Base-by-base conservation (phyloP, 2,113 vertebrate genomes). In the Romanogobio albipinnatus region DNA sequence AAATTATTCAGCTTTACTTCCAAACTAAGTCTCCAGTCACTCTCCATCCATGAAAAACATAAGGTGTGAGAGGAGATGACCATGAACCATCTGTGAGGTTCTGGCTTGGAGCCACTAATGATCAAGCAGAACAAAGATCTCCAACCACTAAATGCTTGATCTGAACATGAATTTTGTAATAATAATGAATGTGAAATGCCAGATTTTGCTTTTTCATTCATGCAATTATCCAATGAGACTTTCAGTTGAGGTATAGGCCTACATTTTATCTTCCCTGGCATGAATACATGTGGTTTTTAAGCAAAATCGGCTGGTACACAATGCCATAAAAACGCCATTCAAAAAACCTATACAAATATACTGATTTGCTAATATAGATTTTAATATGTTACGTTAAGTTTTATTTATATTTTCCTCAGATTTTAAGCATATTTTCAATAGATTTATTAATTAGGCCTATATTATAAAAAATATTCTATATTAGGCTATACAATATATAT, bases 21-120 rank as follows among this genome's bases (percentile, higher is more conserved):
- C 36, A 43, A 22, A 4, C 9, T 51, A 51, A 9, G 22, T 56
- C 51, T 53, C 51, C 17, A 19, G 22, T 26, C 56, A 22, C 51
- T n/a, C 45, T 73, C 19, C 17, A 75, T 83, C 86, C 86, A 84
- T 64, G 61, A 84, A 71, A 88, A 89, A 53, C 87, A 85, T 70
- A 85, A 59, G 87, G 85, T 77, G 86, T 81, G 71, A 68, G 82
- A 68, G 81, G 53, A 82, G 80, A 58, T 83, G 84, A 86, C 87
- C 76, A 74, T 79, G 62, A 3, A 22, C 90, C 88, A 91, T 90
- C 90, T 90, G 91, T 86, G 84, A 47, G 58, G 66, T 87, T 62
- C 13, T 86, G 85, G 85, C 83, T 74, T 29, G 58, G 64, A 75
- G 79, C 85, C 79, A 86, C 81, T 43, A 49, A 56, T 74, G 66